Percentiles rank a stretch among this genome's conserved stretches.
phyloP scores from a whole-genome alignment of 2,888 invertebrate genomes.

The Trissolcus japonicus region DNA sequence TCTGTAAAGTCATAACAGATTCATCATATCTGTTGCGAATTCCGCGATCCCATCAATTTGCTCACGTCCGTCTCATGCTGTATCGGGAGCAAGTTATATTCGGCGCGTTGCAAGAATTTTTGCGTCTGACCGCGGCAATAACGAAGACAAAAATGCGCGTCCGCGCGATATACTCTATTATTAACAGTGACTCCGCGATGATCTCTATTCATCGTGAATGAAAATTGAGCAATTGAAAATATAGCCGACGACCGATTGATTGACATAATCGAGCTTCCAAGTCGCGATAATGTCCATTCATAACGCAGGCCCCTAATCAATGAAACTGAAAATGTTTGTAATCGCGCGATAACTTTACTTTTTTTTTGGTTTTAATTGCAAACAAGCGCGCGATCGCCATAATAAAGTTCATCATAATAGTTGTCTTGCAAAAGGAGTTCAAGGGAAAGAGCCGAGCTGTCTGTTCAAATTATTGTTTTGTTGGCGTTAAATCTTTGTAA shows the following conservation, averaged over 20 bases:
- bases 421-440: conserved; percentile 45
- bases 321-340: not conserved
- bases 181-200: conserved; percentile 21
- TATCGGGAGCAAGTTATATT: too few species aligned
- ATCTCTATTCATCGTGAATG: conserved; percentile 24
- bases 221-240: conserved; percentile 29
- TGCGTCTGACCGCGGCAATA: not conserved
- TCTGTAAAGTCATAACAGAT: conserved; percentile 18
- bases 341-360: not conserved
- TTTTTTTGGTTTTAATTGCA: too few species aligned
- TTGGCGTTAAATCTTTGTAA: too few species aligned
- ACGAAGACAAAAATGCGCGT: not conserved
- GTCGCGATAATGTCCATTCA: conserved; percentile 38
- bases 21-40: conserved; percentile 17
- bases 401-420: conserved; percentile 43
- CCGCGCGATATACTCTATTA: not conserved
- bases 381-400: conserved; percentile 3
- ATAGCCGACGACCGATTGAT: conserved; percentile 8
- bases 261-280: conserved; percentile 30
- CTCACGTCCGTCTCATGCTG: not conserved
- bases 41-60: conserved; percentile 9
- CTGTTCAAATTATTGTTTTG: too few species aligned
- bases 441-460: conserved; percentile 29
- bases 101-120: too few species aligned
- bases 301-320: conserved; percentile 24